Base-by-base conservation (phyloP, 2,113 vertebrate genomes). In the Myrmophylax atrothorax region DNA sequence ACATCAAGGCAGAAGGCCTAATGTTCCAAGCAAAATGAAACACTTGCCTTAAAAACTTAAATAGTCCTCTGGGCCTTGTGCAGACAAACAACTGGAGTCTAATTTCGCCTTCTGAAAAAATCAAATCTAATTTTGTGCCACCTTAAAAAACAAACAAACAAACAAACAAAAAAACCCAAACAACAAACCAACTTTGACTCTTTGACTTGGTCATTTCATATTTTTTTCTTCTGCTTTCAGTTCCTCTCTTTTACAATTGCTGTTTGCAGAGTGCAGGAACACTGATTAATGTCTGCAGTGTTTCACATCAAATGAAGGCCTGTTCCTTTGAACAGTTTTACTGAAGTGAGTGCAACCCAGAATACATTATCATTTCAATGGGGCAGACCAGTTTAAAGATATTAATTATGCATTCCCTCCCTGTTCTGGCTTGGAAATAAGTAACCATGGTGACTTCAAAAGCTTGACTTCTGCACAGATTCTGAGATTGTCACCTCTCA, bases 391-490 rank as follows among this genome's bases (percentile, higher is more conserved):
- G 3, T 87, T 90, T 85, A 38, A 89, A 74, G 70, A 50, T 44
- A 64, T 70, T 63, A 84, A 70, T 77, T 23, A 50, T 63, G 20
- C 33, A 44, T 64, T 77, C 26, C 22, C 10, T 74, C 26, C 9
- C 33, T 59, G 14, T 83, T 89, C 77, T 93, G 33, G 12, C 33
- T 83, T 89, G 85, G 55, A 90, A 90, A 15, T 49, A 84, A 60
- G 95, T 96, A 95, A 85, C 96, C 73, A 96, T 92, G 87, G 96
- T 78, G 47, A 90, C 22, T 78, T 40, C 46, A 83, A 93, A 73
- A 85, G n/a, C 52, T 92, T 58, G 42, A 59, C 56, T 93, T 92
- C 64, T 89, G 23, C 59, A 68, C 29, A 73, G 42, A 67, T 37
- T 87, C 73, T 72, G 53, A 67, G 47, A 64, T 73, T 84, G 73